Evolutionary conservation across 2,113 vertebrate species (phyloP), one percentile per base, ranked within the genome.

Genomic region (Microcebus jonahi): DNA sequence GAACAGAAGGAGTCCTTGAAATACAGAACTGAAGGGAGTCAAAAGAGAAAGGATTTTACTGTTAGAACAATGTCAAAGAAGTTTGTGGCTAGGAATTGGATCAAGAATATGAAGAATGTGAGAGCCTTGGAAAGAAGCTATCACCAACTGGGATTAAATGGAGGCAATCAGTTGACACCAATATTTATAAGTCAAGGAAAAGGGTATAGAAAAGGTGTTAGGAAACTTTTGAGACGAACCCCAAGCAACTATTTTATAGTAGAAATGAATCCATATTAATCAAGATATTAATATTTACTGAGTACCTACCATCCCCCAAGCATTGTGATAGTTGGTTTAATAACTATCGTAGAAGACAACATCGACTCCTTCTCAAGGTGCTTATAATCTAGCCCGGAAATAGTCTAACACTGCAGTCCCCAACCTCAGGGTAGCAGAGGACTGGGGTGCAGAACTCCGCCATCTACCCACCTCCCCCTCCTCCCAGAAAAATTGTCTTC

Each of bases 161-260:
- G n/a, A 73, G 73, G 3, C 12, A 42, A 70, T 90, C 39, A 36
- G 17, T 82, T 94, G 31, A 63, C 36, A 29, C 25, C 18, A 27
- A 23, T 68, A 65, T 50, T 91, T 85, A 82, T 65, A 50, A 48
- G 91, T 57, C 15, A 27, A 94, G 57, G 23, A 68, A 70, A 91
- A 79, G 5, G 15, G 1, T 88, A 5, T 23, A 84, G 25, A 73
- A 92, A 68, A 45, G 2, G 8, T n/a, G 9, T 65, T 81, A 31
- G 50, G 48, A 96, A 88, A 89, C 42, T 83, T 96, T 70, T 81
- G 29, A 81, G 15, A 93, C 81, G 20, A 93, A 81, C 29, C 53
- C 23, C 50, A 27, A 79, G n/a, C 48, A 87, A 90, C 4, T 83
- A 6, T 48, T 93, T 93, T 18, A 67, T 42, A 48, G 27, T 82